Evolutionary conservation across 1,140 invertebrate species (phyloP).

Genomic region (Chionoecetes opilio): DNA sequence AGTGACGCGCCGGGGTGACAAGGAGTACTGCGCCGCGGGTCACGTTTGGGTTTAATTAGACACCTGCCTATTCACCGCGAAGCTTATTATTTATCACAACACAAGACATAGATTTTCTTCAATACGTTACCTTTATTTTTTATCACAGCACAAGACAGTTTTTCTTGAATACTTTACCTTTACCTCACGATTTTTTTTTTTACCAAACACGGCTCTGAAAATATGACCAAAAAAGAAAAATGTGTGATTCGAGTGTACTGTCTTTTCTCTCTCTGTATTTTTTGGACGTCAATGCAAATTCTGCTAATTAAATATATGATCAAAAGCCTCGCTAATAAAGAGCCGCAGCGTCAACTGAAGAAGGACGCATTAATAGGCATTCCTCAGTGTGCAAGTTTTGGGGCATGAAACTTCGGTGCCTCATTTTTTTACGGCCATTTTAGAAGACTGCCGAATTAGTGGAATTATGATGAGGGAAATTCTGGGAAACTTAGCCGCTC

Average conservation of each 20-base stretch:
- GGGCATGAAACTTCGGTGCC: conserved; percentile 24
- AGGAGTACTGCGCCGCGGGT: neutral
- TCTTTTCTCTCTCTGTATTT: neutral
- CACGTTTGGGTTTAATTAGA: no score
- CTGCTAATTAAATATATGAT: neutral
- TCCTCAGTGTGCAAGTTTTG: neutral
- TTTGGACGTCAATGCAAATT: neutral
- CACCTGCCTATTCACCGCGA: no score
- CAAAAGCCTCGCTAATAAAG: neutral
- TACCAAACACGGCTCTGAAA: no score
- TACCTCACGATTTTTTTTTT: no score
- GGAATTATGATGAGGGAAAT: conserved; percentile 54
- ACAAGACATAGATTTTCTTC: no score
- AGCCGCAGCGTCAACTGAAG: neutral
- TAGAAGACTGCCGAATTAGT: conserved; percentile 51
- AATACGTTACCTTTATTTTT: no score
- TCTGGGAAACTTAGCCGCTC: conserved; percentile 45
- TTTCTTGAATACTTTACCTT: no score
- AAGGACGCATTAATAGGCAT: conserved; percentile 52
- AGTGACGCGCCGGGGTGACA: neutral
- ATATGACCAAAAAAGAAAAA: no score
- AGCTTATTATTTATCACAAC: no score
- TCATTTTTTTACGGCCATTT: conserved; percentile 22
- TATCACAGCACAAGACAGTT: no score
- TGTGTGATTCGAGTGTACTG: no score